Evolutionary conservation across 2,113 vertebrate species (phyloP).

Genomic region (Cottus gobio): DNA sequence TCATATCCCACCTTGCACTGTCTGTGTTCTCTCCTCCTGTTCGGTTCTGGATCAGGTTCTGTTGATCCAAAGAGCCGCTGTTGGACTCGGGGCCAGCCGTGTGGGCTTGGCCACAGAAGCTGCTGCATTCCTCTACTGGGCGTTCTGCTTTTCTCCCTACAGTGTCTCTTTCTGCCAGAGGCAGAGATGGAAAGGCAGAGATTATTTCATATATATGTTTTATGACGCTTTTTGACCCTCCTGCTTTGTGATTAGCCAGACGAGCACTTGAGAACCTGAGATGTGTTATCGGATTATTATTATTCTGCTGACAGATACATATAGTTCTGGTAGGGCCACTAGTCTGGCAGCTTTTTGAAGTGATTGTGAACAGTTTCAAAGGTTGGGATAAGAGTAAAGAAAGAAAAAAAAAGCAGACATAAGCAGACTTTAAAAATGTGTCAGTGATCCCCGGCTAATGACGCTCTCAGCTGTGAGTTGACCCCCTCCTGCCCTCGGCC

Average conservation of each 20-base stretch:
- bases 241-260: not conserved
- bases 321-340: not conserved
- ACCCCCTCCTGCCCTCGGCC: constrained; percentile 67
- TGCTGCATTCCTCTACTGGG: constrained; percentile 77
- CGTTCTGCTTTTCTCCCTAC: constrained; percentile 67
- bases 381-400: not conserved
- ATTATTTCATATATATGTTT: constrained; percentile 31
- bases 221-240: not conserved
- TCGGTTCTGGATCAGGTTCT: constrained; percentile 73
- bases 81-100: constrained; percentile 57
- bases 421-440: constrained; percentile 69
- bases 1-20: constrained; percentile 51
- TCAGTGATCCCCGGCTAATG: constrained; percentile 75
- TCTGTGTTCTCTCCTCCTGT: constrained; percentile 53
- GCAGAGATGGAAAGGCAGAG: constrained; percentile 43
- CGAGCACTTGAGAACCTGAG: not conserved
- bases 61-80: constrained; percentile 73
- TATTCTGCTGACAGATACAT: not conserved
- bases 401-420: constrained; percentile 20
- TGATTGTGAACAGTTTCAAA: constrained; percentile 3
- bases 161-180: constrained; percentile 49
- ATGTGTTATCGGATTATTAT: not conserved
- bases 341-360: not conserved
- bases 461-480: constrained; percentile 74
- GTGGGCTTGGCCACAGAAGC: constrained; percentile 71